Evolutionary conservation across 2,113 vertebrate species (phyloP), one percentile per base, ranked within the genome.

Genomic region (Istiophorus platypterus): DNA sequence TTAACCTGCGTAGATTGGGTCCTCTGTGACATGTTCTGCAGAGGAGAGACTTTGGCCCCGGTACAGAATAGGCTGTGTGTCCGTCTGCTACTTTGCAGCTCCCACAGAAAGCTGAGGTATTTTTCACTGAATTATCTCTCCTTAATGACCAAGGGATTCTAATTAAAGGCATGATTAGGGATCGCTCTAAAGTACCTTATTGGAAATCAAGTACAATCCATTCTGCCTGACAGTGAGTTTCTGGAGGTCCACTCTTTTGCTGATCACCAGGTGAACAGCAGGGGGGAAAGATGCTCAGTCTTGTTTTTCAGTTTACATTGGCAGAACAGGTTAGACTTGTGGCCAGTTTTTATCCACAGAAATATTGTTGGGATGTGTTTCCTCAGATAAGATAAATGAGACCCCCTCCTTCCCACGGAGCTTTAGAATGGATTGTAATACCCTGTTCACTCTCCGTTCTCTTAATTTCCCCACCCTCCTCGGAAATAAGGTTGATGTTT

Each of bases 91-190:
- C 86, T 63, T 52, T 66, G 78, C 88, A 83, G 84, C 91, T 89
- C 89, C 85, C 80, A 80, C 84, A 86, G 89, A 92, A 86, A 91
- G 87, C 85, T 74, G 51, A 82, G 88, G 91, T 91, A 94, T 93
- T 93, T 93, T 94, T 92, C 88, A 92, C 91, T 88, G 92, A 95
- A 94, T 95, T 94, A 95, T 95, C 94, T 92, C 81, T 77, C 81
- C 83, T 93, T 95, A 95, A 95, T 95, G 94, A 94, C 92, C 91
- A 92, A 78, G 90, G 88, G 89, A 92, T 90, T 95, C 91, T 95
- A 96, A 96, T 96, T 95, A 95, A 95, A 94, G 89, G 89, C 88
- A 67, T 94, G 95, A 95, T 96, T 95, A 95, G 95, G 92, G 92
- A 90, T 92, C 85, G 83, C 89, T 91, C 94, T 94, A 92, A 95